phyloP scores from a whole-genome alignment of 1,140 invertebrate genomes.

The Drosophila watanabei region DNA sequence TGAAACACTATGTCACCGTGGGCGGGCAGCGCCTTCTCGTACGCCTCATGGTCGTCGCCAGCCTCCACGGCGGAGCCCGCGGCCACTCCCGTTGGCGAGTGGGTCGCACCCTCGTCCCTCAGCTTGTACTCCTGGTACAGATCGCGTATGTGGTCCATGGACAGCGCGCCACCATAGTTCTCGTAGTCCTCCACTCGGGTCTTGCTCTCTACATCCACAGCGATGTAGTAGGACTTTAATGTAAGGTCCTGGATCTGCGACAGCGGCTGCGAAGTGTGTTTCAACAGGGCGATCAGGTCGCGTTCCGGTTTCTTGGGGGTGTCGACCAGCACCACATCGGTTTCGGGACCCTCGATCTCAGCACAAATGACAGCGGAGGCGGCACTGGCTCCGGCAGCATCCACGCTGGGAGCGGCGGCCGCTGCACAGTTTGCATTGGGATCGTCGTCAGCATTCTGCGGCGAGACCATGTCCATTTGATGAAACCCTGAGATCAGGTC shows the following conservation, averaged over 20 bases:
- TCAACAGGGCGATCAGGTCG: slow-evolving; percentile 88
- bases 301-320: slow-evolving; percentile 89
- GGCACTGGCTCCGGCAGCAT: slow-evolving; percentile 86
- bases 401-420: slow-evolving; percentile 86
- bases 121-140: slow-evolving; percentile 89
- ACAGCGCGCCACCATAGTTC: slow-evolving; percentile 68
- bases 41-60: slow-evolving; percentile 87
- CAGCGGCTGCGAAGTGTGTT: slow-evolving; percentile 82
- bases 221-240: slow-evolving; percentile 87
- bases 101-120: slow-evolving; percentile 86
- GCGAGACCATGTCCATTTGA: slow-evolving; percentile 84
- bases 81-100: slow-evolving; percentile 53
- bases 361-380: slow-evolving; percentile 88
- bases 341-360: slow-evolving; percentile 90
- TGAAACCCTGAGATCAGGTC: slow-evolving; percentile 85
- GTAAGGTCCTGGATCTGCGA: slow-evolving; percentile 78
- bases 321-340: slow-evolving; percentile 89
- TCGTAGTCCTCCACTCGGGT: slow-evolving; percentile 62
- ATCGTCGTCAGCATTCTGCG: slow-evolving; percentile 83
- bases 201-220: slow-evolving; percentile 87
- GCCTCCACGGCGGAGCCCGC: slow-evolving; percentile 46
- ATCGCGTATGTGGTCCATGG: slow-evolving; percentile 88
- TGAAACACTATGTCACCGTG: slow-evolving; percentile 94
- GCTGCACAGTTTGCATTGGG: slow-evolving; percentile 87
- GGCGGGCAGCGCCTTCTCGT: slow-evolving; percentile 91